phyloP scores from a whole-genome alignment of 2,797 vertebrate genomes.

The Argya squamiceps region DNA sequence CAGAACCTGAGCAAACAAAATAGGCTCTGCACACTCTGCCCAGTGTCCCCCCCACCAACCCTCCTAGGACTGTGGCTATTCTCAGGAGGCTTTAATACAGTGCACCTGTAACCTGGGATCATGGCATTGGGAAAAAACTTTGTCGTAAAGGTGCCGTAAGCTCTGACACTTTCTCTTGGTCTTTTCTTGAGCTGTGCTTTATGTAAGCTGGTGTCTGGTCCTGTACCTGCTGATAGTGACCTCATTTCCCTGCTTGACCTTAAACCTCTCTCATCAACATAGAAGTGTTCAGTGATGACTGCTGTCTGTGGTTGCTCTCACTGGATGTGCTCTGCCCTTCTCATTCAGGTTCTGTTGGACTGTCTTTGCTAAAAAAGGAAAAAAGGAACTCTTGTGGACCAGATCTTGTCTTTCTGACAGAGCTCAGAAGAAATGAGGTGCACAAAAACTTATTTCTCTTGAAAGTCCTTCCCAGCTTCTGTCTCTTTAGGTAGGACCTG shows the following conservation, averaged over 20 bases:
- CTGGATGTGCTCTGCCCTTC: not conserved
- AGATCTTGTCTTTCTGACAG: not conserved
- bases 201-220: not conserved
- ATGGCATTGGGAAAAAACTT: not conserved
- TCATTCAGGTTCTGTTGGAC: not conserved
- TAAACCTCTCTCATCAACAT: not conserved
- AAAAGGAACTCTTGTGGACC: not conserved
- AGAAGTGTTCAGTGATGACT: not conserved
- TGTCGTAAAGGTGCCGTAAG: not conserved
- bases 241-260: not conserved
- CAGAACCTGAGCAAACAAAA: not conserved
- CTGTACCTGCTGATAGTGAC: not conserved
- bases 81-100: not conserved
- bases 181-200: not conserved
- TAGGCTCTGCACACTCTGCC: not conserved
- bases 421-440: not conserved
- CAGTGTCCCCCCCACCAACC: rapidly evolving
- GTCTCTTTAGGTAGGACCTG: not conserved
- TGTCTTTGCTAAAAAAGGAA: not conserved
- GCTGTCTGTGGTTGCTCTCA: not conserved
- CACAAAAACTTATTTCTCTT: not conserved
- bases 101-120: not conserved
- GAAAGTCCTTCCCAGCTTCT: not conserved
- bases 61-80: not conserved
- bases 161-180: not conserved